Percentiles rank a stretch among this genome's conserved stretches.
These are phyloP conservation scores for Dolichomitus sp. DNA, from an alignment of 2,888 invertebrate species.

Conservation along the genomic window DNA sequence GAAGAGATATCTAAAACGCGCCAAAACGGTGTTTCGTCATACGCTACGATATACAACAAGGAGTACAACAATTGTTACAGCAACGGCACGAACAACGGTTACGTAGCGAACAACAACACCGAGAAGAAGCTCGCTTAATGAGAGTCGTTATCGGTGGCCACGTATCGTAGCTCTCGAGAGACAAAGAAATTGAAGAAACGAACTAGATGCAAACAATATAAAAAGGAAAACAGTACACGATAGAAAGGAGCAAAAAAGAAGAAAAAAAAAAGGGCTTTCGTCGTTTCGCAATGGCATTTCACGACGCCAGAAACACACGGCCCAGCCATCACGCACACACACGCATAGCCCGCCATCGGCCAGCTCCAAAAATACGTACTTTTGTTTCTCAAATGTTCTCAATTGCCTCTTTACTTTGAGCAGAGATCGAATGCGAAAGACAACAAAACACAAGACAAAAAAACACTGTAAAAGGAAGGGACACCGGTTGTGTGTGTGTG, in stretches of 20 bases:
- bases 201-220: slow-evolving; percentile 29
- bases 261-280: background rate
- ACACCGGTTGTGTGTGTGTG: slow-evolving; percentile 10
- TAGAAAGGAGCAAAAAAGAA: background rate
- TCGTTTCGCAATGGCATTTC: background rate
- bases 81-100: slow-evolving; percentile 89
- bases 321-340: slow-evolving; percentile 14
- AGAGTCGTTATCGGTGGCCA: slow-evolving; percentile 47
- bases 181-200: slow-evolving; percentile 40
- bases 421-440: slow-evolving; percentile 17
- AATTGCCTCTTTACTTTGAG: background rate
- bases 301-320: slow-evolving; percentile 7
- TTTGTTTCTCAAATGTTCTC: slow-evolving; percentile 19
- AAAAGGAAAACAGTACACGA: slow-evolving; percentile 4
- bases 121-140: slow-evolving; percentile 84
- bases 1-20: slow-evolving; percentile 83
- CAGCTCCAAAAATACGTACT: slow-evolving; percentile 40
- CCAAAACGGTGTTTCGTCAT: slow-evolving; percentile 84
- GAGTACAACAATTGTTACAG: slow-evolving; percentile 89
- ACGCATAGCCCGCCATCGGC: slow-evolving; percentile 23
- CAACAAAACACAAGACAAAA: background rate
- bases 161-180: slow-evolving; percentile 58
- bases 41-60: slow-evolving; percentile 88
- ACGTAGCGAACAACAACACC: slow-evolving; percentile 86
- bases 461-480: slow-evolving; percentile 20